Base-by-base conservation (phyloP, 92 coral and sea anemone genomes). In the Diadumene lineata region DNA sequence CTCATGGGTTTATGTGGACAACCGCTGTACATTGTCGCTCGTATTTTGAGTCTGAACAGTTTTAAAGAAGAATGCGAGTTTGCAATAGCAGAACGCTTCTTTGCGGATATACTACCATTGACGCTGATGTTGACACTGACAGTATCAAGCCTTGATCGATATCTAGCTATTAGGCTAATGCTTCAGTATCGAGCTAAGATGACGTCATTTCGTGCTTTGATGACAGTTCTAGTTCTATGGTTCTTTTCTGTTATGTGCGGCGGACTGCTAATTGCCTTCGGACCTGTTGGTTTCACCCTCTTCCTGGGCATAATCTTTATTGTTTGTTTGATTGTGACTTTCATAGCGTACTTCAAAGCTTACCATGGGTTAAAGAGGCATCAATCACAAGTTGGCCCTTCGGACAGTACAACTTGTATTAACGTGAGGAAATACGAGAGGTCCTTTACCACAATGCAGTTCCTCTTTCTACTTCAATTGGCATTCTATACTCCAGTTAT, bases 171-270 rank as follows among this genome's bases (percentile, higher is more conserved):
- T 13, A 66, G 61, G 4, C 82, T 78, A 24, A 68, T 78, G 82
- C 82, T 78, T 17, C 82, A 56, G 29, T 78, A 78, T 68, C 82
- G 82, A 22, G 24, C 75, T 28, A 67, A 27, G 31, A 38, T 78
- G 58, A 78, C 82, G 82, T 68, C 82, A 68, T 68, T 44, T 18
- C 82, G 82, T 55, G 82, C 69, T 10, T 53, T 78, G 57, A n/a
- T 57, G 38, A 38, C 48, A 7, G 56, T 78, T 17, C 26, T 34
- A 0, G 48, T 18, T 26, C 43, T 78, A 4, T 78, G 82, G 82
- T 8, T 43, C n/a, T 67, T 68, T 46, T 56, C 69, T 9, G 2
- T 78, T 0, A 6, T 68, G 16, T 67, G 66, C 2, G 82, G 75
- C 0, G 34, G 70, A n/a, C 27, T 34, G 17, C 57, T 69, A 1